phyloP scores from a whole-genome alignment of 2,888 invertebrate species.

The Octonoba sinensis region DNA sequence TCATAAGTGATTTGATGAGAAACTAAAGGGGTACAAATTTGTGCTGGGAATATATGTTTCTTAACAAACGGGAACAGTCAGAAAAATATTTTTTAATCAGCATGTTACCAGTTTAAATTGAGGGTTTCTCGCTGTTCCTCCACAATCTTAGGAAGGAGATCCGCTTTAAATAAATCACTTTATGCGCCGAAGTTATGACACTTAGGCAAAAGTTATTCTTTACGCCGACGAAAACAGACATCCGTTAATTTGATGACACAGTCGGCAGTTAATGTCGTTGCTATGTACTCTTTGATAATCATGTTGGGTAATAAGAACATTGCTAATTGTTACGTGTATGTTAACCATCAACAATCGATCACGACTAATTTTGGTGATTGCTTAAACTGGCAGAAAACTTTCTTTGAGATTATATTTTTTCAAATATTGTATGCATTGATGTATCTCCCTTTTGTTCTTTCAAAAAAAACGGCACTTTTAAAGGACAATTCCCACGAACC shows the following conservation, averaged over 20 bases:
- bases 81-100: constrained; percentile 24
- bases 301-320: constrained; percentile 32
- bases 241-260: constrained; percentile 53
- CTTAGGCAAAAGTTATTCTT: constrained; percentile 38
- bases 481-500: too few relatives aligned
- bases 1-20: constrained; percentile 4
- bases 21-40: neutral
- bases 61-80: neutral
- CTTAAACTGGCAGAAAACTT: constrained; percentile 17
- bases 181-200: constrained; percentile 34
- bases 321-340: constrained; percentile 36
- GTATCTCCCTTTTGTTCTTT: neutral
- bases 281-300: constrained; percentile 48
- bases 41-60: neutral
- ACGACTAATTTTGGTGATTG: constrained; percentile 14
- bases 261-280: constrained; percentile 49
- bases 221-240: constrained; percentile 43
- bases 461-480: too few relatives aligned
- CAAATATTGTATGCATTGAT: constrained; percentile 11
- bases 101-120: constrained; percentile 31
- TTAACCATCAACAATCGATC: constrained; percentile 34
- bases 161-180: constrained; percentile 27
- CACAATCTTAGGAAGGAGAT: too few relatives aligned
- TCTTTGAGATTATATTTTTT: neutral
- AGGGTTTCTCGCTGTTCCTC: neutral